A percentile compares a stretch with the other conserved stretches of the same genome.
phyloP scores from a whole-genome alignment of 2,888 invertebrate genomes.

The Torymus aiolomorphi region DNA sequence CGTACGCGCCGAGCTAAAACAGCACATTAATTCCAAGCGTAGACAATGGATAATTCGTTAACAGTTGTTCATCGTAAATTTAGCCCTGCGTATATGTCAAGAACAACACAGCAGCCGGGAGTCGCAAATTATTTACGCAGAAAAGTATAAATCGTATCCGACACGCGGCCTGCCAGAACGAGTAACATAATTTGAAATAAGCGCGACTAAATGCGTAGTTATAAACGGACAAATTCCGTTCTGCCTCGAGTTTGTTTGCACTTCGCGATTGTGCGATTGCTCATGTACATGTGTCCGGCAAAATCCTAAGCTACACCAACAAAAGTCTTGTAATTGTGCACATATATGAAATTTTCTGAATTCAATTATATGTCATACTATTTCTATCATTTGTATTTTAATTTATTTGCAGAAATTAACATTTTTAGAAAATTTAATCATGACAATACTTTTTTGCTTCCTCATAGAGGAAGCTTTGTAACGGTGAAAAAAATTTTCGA shows the following conservation, averaged over 20 bases:
- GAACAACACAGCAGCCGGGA: constrained; percentile 30
- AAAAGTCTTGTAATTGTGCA: too few species aligned
- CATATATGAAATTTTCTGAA: too few species aligned
- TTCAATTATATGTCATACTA: too few species aligned
- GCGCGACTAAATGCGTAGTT: constrained; percentile 27
- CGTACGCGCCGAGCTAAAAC: constrained; percentile 13
- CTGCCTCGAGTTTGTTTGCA: neutral
- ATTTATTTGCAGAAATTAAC: too few species aligned
- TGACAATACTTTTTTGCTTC: too few species aligned
- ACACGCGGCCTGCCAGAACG: constrained; percentile 26
- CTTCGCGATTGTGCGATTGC: too few species aligned
- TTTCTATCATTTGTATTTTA: too few species aligned
- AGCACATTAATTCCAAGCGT: constrained; percentile 27
- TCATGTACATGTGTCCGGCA: too few species aligned
- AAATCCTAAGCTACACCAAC: too few species aligned
- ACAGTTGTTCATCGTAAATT: constrained; percentile 49
- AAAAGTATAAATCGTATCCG: constrained; percentile 46
- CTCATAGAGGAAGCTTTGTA: too few species aligned
- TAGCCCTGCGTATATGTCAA: constrained; percentile 27
- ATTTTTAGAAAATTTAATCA: too few species aligned
- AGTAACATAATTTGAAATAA: constrained; percentile 43
- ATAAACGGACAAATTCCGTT: constrained; percentile 22
- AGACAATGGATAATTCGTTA: constrained; percentile 48
- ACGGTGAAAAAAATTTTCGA: too few species aligned
- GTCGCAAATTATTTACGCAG: constrained; percentile 41